Evolutionary conservation across 2,797 vertebrate genomes (phyloP).

Genomic region (Amblyraja radiata): DNA sequence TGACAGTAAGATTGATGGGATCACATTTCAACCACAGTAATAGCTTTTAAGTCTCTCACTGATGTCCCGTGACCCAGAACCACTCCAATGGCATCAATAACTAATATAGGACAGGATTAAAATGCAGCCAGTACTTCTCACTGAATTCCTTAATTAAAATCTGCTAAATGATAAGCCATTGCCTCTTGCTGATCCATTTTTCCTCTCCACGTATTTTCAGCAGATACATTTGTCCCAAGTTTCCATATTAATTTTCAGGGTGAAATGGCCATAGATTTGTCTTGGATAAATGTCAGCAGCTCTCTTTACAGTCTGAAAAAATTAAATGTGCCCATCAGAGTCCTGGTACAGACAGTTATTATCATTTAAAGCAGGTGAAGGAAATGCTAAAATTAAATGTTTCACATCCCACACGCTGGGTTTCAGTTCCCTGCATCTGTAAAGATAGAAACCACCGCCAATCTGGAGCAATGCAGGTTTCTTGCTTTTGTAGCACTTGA

Average conservation of each 20-base stretch:
- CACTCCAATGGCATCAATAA: background rate
- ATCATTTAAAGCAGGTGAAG: background rate
- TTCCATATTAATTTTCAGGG: background rate
- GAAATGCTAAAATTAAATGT: background rate
- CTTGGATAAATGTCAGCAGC: background rate
- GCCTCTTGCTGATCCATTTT: background rate
- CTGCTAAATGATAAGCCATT: background rate
- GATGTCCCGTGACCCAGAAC: conserved; percentile 1
- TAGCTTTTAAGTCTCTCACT: background rate
- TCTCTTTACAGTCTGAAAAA: background rate
- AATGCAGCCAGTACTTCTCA: background rate
- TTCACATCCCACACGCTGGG: background rate
- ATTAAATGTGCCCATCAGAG: background rate
- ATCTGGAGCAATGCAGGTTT: background rate
- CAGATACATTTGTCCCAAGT: background rate
- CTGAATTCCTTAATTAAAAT: conserved; percentile 12
- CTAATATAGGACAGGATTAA: background rate
- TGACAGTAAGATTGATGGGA: conserved; percentile 8
- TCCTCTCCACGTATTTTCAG: background rate
- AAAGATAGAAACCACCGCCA: background rate
- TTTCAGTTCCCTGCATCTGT: background rate
- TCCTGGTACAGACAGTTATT: background rate
- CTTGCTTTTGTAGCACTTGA: no score
- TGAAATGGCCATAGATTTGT: background rate
- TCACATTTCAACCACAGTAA: conserved; percentile 14